Base-by-base conservation (phyloP, 2,113 vertebrate species). In the Setophaga coronata region DNA sequence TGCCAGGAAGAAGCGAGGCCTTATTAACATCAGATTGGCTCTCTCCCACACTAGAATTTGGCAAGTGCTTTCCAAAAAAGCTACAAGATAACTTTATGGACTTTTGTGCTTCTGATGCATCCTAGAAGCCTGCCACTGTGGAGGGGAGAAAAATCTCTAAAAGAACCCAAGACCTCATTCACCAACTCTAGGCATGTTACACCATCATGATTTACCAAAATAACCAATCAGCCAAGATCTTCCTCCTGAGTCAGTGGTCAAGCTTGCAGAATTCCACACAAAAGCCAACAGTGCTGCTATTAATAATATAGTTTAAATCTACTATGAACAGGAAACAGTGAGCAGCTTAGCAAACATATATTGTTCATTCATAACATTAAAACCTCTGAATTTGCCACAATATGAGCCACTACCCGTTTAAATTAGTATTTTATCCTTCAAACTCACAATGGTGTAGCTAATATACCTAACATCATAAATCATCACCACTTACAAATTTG, bases 11-110 rank as follows among this genome's bases (percentile, higher is more conserved):
- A 82, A 94, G 95, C 2, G 23, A 97, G 84, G 96, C 95, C 95
- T 97, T 96, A 95, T 96, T 96, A 97, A 96, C 72, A 90, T 71
- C 93, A 94, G 70, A 96, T 76, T 97, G 91, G 95, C 96, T 93
- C 95, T 94, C 87, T 67, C 94, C 38, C 82, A 91, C 66, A 90
- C 57, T 66, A 80, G 77, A 86, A 90, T 60, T 87, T 95, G 96
- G 92, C 94, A 97, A 97, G 87, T 82, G 90, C 69, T 95, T 95
- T 97, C 86, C 91, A 94, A 96, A 77, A 96, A 96, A 95, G 82
- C 96, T 89, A 60, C 71, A 92, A 95, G 92, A 93, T 71, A 97
- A 95, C 91, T 89, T 96, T 43, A 84, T 42, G 64, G 93, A 93
- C 91, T 93, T 96, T n/a, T 0, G 5, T 69, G 79, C 25, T 94